These are phyloP conservation scores for Thysanoteuthis rhombus DNA, from an alignment of 2,888 invertebrate species.

Conservation along the genomic window DNA sequence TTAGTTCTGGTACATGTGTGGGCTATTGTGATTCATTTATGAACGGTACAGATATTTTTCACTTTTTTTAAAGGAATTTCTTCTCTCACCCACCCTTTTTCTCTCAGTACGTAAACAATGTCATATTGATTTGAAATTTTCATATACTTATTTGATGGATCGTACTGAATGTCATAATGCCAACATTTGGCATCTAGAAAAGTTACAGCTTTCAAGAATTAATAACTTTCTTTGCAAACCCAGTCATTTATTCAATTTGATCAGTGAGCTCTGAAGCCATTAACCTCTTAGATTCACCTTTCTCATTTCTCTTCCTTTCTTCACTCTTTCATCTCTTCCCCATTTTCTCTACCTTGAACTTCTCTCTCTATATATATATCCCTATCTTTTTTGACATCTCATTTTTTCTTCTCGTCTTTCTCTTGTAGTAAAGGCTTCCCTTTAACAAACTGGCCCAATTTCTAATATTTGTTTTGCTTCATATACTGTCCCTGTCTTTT, in stretches of 20 bases:
- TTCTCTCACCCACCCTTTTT: background rate
- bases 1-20: too few species aligned
- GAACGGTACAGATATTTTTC: too few species aligned
- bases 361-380: too few species aligned
- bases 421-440: background rate
- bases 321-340: background rate
- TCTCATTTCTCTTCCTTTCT: background rate
- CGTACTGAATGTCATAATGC: background rate
- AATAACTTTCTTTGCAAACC: background rate
- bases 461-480: background rate
- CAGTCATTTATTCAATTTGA: background rate
- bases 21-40: too few species aligned
- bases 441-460: too few species aligned
- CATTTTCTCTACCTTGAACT: background rate
- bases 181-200: background rate
- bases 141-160: background rate
- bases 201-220: conserved; percentile 12
- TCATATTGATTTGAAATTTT: background rate
- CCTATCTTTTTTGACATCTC: background rate
- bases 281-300: background rate
- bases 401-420: background rate
- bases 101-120: background rate
- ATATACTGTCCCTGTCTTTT: background rate
- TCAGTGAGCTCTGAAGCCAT: background rate
- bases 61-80: too few species aligned